phyloP scores from a whole-genome alignment of 2,888 invertebrate species.

The Cerastoderma edule region DNA sequence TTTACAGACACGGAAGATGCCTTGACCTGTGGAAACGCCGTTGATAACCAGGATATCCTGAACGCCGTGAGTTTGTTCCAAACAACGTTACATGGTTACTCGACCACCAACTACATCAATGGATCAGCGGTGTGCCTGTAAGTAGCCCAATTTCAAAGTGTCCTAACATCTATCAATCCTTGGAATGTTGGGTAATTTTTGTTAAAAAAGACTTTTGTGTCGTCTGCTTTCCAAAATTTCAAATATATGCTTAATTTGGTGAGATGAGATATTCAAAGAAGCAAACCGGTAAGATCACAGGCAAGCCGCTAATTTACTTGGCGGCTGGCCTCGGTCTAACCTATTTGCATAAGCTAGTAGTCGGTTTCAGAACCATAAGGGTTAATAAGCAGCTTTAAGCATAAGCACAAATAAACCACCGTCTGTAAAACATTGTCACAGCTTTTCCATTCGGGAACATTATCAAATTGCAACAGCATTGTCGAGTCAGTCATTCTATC shows the following conservation, averaged over 20 bases:
- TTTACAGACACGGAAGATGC: conserved; percentile 24
- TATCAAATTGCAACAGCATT: too few relatives aligned
- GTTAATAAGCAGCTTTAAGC: too few relatives aligned
- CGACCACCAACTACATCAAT: conserved; percentile 12
- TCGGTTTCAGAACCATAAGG: too few relatives aligned
- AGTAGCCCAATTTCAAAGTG: conserved; percentile 27
- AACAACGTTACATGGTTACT: conserved; percentile 17
- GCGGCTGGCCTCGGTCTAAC: not conserved
- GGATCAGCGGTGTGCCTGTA: conserved; percentile 34
- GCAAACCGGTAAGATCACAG: too few relatives aligned
- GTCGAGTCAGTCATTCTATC: not conserved
- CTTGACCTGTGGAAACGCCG: conserved; percentile 14
- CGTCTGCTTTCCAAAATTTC: not conserved
- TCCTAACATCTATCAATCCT: too few relatives aligned
- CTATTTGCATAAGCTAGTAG: too few relatives aligned
- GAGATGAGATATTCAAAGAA: not conserved
- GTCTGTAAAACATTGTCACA: too few relatives aligned
- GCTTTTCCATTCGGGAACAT: too few relatives aligned
- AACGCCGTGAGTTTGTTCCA: conserved; percentile 33
- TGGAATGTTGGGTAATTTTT: too few relatives aligned
- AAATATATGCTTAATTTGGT: not conserved
- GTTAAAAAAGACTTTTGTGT: too few relatives aligned
- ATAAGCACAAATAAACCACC: too few relatives aligned
- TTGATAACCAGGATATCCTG: conserved; percentile 37
- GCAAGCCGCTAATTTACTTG: too few relatives aligned